A percentile compares a stretch with the other conserved stretches of the same genome.
phyloP scores from a whole-genome alignment of 1,140 invertebrate genomes.

The Copidosoma floridanum region DNA sequence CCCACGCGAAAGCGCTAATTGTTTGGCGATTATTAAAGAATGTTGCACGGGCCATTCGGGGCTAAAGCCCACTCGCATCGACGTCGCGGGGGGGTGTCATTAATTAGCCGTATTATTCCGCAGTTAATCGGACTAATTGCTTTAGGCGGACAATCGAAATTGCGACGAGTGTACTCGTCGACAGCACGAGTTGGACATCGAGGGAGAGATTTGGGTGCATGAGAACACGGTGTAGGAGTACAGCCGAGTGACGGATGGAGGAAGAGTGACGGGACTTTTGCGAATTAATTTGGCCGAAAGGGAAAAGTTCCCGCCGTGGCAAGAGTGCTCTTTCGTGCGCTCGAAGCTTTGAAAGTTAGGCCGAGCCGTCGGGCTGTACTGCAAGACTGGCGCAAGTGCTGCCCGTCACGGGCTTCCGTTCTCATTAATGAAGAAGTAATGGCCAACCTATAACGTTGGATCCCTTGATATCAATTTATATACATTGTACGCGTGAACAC shows the following conservation, averaged over 20 bases:
- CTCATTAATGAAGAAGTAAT: conserved; percentile 18
- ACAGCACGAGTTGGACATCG: not conserved
- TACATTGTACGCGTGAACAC: too few relatives aligned
- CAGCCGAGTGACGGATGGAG: conserved; percentile 13
- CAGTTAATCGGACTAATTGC: conserved; percentile 24
- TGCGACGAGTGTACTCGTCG: not conserved
- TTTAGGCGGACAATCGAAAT: conserved; percentile 29
- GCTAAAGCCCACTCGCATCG: too few relatives aligned
- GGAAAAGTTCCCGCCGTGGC: too few relatives aligned
- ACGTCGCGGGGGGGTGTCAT: conserved; percentile 20
- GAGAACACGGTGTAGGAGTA: too few relatives aligned
- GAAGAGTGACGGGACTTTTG: too few relatives aligned
- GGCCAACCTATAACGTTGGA: not conserved
- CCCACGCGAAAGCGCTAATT: too few relatives aligned
- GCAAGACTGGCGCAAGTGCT: conserved; percentile 3
- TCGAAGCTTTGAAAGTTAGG: not conserved
- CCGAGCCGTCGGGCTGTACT: not conserved
- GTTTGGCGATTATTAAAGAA: too few relatives aligned
- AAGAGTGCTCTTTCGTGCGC: too few relatives aligned
- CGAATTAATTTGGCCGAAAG: conserved; percentile 18
- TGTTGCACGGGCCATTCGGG: not conserved
- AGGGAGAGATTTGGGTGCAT: not conserved
- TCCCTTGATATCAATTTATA: too few relatives aligned
- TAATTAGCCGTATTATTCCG: conserved; percentile 23
- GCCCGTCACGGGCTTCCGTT: conserved; percentile 3